These are phyloP conservation scores for Verasper variegatus DNA, from an alignment of 2,113 vertebrate genomes.

Conservation along the genomic window DNA sequence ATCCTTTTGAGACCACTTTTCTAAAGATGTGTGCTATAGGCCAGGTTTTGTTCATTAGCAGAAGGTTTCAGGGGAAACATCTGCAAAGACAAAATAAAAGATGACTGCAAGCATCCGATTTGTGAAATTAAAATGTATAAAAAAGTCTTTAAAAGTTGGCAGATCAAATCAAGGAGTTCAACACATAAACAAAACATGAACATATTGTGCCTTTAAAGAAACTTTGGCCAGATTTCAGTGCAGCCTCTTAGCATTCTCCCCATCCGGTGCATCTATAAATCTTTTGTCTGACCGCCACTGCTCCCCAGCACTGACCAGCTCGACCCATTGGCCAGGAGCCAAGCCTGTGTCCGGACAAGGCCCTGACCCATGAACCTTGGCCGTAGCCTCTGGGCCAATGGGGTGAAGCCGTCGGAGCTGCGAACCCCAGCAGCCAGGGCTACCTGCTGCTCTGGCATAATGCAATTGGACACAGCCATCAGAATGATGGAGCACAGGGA, in stretches of 20 bases:
- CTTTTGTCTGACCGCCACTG: constrained; percentile 81
- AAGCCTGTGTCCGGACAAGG: constrained; percentile 85
- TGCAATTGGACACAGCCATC: constrained; percentile 91
- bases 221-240: constrained; percentile 53
- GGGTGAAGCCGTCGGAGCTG: constrained; percentile 78
- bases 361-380: constrained; percentile 90
- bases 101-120: constrained; percentile 45
- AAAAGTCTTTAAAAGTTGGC: constrained; percentile 35
- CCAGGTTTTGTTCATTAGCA: constrained; percentile 71
- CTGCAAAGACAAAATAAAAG: constrained; percentile 56
- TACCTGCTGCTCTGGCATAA: constrained; percentile 97
- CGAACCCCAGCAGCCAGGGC: constrained; percentile 85
- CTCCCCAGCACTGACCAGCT: constrained; percentile 79
- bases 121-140: constrained; percentile 38
- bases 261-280: constrained; percentile 80
- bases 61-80: constrained; percentile 56
- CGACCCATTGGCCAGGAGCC: constrained; percentile 83
- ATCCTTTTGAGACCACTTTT: constrained; percentile 64
- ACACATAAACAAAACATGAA: constrained; percentile 53
- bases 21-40: constrained; percentile 47
- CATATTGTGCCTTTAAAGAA: constrained; percentile 66
- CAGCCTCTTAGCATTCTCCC: constrained; percentile 71
- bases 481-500: constrained; percentile 87
- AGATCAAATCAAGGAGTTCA: constrained; percentile 30
- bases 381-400: constrained; percentile 83